Conservation (phyloP, 2,888 invertebrate genomes). For the Agriotes lineatus region DNA sequence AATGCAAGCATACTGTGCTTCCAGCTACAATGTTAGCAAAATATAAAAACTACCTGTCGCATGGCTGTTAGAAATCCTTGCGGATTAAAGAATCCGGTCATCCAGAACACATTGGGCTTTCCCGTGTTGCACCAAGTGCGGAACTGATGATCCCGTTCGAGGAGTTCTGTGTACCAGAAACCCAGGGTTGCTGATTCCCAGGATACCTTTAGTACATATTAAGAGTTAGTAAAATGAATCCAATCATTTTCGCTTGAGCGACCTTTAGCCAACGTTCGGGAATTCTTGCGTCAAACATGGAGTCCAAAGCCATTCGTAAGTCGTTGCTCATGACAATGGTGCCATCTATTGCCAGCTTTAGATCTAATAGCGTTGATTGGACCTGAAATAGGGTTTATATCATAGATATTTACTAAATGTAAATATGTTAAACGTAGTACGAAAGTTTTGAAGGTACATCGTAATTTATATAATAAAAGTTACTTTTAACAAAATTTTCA, state of each 20-base stretch:
- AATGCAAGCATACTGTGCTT: too few species aligned
- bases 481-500: too few species aligned
- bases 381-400: conserved; percentile 70
- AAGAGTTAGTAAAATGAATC: not conserved
- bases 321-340: conserved; percentile 97
- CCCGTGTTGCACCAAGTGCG: conserved; percentile 86
- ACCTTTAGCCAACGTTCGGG: conserved; percentile 91
- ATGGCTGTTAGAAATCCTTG: conserved; percentile 97
- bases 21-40: not conserved
- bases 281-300: conserved; percentile 96
- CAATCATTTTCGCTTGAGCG: conserved; percentile 15
- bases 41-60: conserved; percentile 80
- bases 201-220: conserved; percentile 73
- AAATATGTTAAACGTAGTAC: too few species aligned
- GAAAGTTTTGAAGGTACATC: too few species aligned
- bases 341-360: conserved; percentile 96
- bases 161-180: conserved; percentile 98
- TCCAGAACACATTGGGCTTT: conserved; percentile 92
- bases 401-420: too few species aligned
- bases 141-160: conserved; percentile 93
- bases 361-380: conserved; percentile 83
- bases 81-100: conserved; percentile 98
- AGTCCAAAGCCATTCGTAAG: conserved; percentile 88
- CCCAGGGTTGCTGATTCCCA: conserved; percentile 98
- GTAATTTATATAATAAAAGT: too few species aligned